A percentile compares a stretch with the other conserved stretches of the same genome.
Conservation (phyloP, 2,888 invertebrate genomes). For the Hofmannophila pseudospretella region DNA sequence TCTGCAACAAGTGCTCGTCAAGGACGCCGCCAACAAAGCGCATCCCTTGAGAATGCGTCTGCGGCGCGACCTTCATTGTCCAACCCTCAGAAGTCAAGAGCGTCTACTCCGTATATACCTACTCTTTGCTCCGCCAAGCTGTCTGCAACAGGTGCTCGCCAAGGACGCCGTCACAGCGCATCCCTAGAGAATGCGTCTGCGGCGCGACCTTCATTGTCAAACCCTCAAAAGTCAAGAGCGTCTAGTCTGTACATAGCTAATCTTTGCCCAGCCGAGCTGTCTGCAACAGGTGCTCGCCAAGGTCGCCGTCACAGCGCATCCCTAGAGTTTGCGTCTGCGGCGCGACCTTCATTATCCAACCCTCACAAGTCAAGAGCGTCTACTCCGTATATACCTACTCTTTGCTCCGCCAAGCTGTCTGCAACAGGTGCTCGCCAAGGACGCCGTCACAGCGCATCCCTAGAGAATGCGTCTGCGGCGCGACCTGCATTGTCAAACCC, state of each 20-base stretch:
- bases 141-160: conserved; percentile 23
- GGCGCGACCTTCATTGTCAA: no score
- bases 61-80: no score
- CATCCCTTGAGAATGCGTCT: conserved; percentile 22
- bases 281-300: conserved; percentile 26
- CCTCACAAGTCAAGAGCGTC: no score
- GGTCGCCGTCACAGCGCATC: conserved; percentile 29
- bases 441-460: conserved; percentile 27
- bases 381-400: conserved; percentile 4
- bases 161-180: conserved; percentile 28
- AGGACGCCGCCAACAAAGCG: conserved; percentile 27
- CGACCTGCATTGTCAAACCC: no score
- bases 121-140: conserved; percentile 4
- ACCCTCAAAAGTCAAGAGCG: no score
- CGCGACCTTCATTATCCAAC: conserved; percentile 31
- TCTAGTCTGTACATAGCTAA: no score
- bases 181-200: conserved; percentile 24
- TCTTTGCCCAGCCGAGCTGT: conserved; percentile 2
- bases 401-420: conserved; percentile 3
- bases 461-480: conserved; percentile 15
- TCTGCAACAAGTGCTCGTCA: conserved; percentile 24
- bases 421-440: conserved; percentile 28
- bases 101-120: no score
- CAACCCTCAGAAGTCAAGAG: no score
- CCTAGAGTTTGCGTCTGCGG: conserved; percentile 17